Evolutionary conservation across 2,888 invertebrate genomes (phyloP), one percentile per base, ranked within the genome.

Genomic region (Agrilus mali): DNA sequence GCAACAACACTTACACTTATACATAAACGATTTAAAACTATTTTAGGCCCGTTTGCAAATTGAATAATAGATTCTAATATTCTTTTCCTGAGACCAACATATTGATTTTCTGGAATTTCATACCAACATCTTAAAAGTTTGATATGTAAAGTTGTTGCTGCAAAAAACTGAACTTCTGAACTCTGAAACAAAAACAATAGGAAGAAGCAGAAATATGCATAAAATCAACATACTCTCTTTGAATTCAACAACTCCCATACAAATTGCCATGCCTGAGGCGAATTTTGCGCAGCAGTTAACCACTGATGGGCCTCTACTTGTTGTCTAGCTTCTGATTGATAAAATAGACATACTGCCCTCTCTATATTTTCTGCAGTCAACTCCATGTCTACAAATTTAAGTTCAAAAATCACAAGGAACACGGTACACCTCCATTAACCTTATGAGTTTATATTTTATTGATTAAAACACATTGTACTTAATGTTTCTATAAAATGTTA

Each of bases 151-250:
- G 90, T 90, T 38, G 86, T 86, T 4, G 94, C 94, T 43, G 86
- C 94, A 72, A 89, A 95, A 68, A 90, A 94, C 66, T 94, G 93
- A 31, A 92, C 85, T 70, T 93, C 93, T 50, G 82, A 80, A 43
- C 78, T 74, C 89, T 90, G 63, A 37, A 73, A 70, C 47, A 51
- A 47, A 27, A n/a, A 20, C 4, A 37, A 27, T n/a, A 32, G 7
- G 5, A 8, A 33, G 22, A 36, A 33, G 31, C n/a, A 17, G 14
- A 14, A 37, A 22, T 20, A 13, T 33, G n/a, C 33, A 32, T 33
- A 8, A 46, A 47, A 15, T 16, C 14, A 20, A 40, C 31, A 56
- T 70, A 90, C 92, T 75, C 88, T 86, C 53, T 78, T 77, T 7
- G 83, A 79, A 59, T 82, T 79, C 53, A 95, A 73, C 22, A 95